Conservation (phyloP, 2,797 vertebrate species). For the Pipistrellus nathusii region DNA sequence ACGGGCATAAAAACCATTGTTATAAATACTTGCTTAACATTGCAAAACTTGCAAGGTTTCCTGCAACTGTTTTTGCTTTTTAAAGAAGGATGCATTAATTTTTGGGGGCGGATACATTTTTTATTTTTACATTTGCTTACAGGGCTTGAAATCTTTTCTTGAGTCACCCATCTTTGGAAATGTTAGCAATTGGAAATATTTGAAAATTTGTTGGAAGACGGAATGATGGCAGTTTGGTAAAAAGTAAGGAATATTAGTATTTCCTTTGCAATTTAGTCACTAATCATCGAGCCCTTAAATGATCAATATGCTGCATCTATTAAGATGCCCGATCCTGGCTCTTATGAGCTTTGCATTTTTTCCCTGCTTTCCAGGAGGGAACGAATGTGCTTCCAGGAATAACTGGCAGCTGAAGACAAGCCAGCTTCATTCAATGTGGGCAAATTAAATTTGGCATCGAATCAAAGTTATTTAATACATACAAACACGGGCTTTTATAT, state of each 20-base stretch:
- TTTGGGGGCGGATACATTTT: too few species aligned
- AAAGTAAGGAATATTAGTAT: neutral
- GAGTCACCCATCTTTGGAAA: neutral
- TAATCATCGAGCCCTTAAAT: constrained; percentile 13
- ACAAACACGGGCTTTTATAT: constrained; percentile 60
- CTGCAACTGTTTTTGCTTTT: neutral
- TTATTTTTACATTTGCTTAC: constrained; percentile 2
- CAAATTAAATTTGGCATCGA: constrained; percentile 72
- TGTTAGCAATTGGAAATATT: neutral
- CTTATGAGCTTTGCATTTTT: constrained; percentile 1
- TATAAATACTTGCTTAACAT: constrained; percentile 42
- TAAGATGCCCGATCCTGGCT: constrained; percentile 11
- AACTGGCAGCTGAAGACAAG: constrained; percentile 55
- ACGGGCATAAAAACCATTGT: neutral
- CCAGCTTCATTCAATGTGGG: constrained; percentile 61
- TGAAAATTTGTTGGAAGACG: neutral
- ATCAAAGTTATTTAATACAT: constrained; percentile 46
- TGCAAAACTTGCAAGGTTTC: constrained; percentile 33
- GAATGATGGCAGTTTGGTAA: neutral
- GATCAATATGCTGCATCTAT: constrained; percentile 45
- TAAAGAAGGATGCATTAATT: neutral
- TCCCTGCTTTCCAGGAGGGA: neutral
- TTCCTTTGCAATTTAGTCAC: neutral
- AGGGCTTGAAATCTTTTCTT: neutral
- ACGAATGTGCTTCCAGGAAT: constrained; percentile 43